These are phyloP conservation scores for Planococcus citri DNA, from an alignment of 1,140 invertebrate species.

Conservation along the genomic window DNA sequence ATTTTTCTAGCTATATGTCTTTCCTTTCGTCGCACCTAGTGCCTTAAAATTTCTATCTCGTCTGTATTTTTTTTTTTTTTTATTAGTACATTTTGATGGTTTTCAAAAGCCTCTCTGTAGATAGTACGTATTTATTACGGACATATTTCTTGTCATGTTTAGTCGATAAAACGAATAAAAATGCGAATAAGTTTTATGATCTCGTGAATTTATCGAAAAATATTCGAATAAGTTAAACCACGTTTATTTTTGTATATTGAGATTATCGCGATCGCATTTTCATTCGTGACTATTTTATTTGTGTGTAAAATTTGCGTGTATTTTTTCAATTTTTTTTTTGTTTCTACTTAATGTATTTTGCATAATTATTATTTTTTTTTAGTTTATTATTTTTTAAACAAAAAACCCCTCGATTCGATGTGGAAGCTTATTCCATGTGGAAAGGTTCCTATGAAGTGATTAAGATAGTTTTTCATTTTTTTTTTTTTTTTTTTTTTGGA, in stretches of 20 bases:
- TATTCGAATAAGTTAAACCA: background rate
- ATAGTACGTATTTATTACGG: background rate
- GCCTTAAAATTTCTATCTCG: background rate
- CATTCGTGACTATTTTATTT: background rate
- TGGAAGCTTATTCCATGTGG: background rate
- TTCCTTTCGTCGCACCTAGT: constrained; percentile 1
- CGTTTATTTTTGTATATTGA: background rate
- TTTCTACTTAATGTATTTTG: background rate
- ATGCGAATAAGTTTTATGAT: background rate
- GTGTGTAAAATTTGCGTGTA: background rate
- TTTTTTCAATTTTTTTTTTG: background rate
- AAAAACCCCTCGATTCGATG: background rate
- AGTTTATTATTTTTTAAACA: background rate
- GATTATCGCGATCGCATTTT: background rate
- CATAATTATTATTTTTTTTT: background rate
- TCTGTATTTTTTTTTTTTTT: background rate
- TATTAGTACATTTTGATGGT: background rate
- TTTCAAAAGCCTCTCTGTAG: background rate
- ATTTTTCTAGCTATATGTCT: constrained; percentile 7
- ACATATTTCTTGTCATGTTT: background rate
- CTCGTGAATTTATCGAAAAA: background rate
- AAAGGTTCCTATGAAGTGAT: no score
- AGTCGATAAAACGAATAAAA: background rate
- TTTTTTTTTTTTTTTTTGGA: no score
- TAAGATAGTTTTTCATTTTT: no score